Evolutionary conservation across 2,888 invertebrate genomes (phyloP), one percentile per base, ranked within the genome.

Genomic region (Lasioglossum villosulum): DNA sequence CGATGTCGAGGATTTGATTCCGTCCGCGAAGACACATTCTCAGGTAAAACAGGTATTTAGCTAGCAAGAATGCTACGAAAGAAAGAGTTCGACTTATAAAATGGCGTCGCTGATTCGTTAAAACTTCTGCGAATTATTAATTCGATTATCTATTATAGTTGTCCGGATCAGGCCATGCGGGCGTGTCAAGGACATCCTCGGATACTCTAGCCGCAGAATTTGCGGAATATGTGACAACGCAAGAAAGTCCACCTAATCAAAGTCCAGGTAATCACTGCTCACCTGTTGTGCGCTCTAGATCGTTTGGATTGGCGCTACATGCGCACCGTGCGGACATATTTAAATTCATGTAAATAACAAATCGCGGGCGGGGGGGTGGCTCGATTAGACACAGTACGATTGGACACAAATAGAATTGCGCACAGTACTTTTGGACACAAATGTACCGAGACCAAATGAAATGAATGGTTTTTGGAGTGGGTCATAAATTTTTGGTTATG

Each of bases 191-290:
- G 87, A 98, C 98, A 4, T 97, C 97, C 42, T 98, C 98, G 76
- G 98, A 98, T 94, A 98, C 98, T 1, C 96, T 98, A 92, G 97
- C 97, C 19, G 98, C 97, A 5, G 98, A 98, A 95, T 98, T 97
- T 94, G 97, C 97, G 23, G 98, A 98, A 94, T 98, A 98, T 94
- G 97, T 98, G 91, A 97, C 97, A 78, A 95, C 96, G 75, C 94
- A 94, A 68, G 93, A 88, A 79, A 92, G 91, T 1, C 87, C 92
- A 45, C 91, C 94, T 27, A 88, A 87, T 19, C 93, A 93, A 48
- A 94, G 88, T 83, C 94, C 94, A 76, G 94, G 94, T 94, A 56
- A n/a, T 56, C n/a, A 12, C 56, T n/a, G n/a, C 12, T n/a, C n/a
- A n/a, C 56, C n/a, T 56, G 56, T 56, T 56, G 56, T 12, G 56